Conservation (phyloP, 2,888 invertebrate genomes). For the Agrochola circellaris region DNA sequence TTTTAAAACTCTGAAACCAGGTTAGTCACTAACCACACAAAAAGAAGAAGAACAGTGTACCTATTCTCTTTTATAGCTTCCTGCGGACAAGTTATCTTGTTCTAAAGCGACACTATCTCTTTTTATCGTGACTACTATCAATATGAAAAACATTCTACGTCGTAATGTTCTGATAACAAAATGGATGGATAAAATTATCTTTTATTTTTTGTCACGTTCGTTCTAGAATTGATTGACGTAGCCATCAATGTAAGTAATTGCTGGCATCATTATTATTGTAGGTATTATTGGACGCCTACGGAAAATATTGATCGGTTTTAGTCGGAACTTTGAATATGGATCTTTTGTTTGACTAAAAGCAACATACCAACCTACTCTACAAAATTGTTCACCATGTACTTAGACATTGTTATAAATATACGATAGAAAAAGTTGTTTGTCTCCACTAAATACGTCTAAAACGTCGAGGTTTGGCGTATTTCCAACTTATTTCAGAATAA, state of each 20-base stretch:
- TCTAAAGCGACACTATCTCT: constrained; percentile 25
- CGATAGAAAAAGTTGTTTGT: constrained; percentile 38
- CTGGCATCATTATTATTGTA: constrained; percentile 37
- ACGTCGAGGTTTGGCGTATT: constrained; percentile 42
- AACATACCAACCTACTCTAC: constrained; percentile 2
- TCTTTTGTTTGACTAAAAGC: constrained; percentile 15
- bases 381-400: constrained; percentile 13
- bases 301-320: constrained; percentile 32
- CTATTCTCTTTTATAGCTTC: constrained; percentile 4
- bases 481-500: constrained; percentile 46
- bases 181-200: not conserved
- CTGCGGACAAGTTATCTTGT: constrained; percentile 16
- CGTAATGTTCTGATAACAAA: constrained; percentile 10
- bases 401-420: constrained; percentile 43
- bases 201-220: constrained; percentile 18
- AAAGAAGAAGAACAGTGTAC: too few species aligned
- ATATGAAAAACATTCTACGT: constrained; percentile 15
- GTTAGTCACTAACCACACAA: too few species aligned
- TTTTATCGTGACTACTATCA: constrained; percentile 35
- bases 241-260: constrained; percentile 12
- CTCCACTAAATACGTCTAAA: constrained; percentile 30
- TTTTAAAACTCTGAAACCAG: too few species aligned
- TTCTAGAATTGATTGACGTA: constrained; percentile 36
- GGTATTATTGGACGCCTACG: constrained; percentile 44
- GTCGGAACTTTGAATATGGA: not conserved